Evolutionary conservation across 1,140 invertebrate species (phyloP).

Genomic region (Calephelis virginiensis): DNA sequence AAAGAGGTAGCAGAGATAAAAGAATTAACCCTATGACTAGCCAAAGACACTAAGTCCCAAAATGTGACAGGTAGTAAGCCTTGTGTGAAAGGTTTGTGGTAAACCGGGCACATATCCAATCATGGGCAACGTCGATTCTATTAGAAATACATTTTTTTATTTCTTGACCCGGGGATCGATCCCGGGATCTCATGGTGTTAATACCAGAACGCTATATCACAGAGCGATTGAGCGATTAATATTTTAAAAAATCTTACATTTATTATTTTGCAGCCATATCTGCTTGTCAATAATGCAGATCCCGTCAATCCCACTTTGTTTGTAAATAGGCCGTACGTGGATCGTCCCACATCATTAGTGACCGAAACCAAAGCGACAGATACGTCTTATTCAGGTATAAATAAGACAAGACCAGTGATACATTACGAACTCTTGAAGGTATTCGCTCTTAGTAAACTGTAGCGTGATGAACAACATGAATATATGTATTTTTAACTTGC

Average conservation of each 20-base stretch:
- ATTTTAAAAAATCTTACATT: not conserved
- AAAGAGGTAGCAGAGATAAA: no score
- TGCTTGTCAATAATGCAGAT: slow-evolving; percentile 24
- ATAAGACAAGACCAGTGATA: slow-evolving; percentile 56
- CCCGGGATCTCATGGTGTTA: no score
- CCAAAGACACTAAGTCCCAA: no score
- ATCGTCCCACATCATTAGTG: slow-evolving; percentile 51
- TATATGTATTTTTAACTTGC: slow-evolving; percentile 9
- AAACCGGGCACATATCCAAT: no score
- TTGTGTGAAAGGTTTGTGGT: no score
- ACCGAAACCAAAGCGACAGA: slow-evolving; percentile 42
- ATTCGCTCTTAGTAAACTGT: slow-evolving; percentile 11
- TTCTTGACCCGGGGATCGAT: no score
- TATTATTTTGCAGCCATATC: not conserved
- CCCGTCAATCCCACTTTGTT: slow-evolving; percentile 52
- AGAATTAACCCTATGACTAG: no score
- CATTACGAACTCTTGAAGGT: slow-evolving; percentile 38
- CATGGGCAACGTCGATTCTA: no score
- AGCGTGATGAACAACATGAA: slow-evolving; percentile 12
- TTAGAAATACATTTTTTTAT: no score
- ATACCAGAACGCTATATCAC: no score
- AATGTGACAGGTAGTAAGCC: no score
- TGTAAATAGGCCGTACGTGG: slow-evolving; percentile 44
- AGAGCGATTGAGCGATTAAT: no score
- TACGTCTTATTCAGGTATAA: slow-evolving; percentile 61